Percentiles rank a stretch among this genome's conserved stretches.
Conservation (phyloP, 2,113 vertebrate species). For the Neofelis nebulosa region DNA sequence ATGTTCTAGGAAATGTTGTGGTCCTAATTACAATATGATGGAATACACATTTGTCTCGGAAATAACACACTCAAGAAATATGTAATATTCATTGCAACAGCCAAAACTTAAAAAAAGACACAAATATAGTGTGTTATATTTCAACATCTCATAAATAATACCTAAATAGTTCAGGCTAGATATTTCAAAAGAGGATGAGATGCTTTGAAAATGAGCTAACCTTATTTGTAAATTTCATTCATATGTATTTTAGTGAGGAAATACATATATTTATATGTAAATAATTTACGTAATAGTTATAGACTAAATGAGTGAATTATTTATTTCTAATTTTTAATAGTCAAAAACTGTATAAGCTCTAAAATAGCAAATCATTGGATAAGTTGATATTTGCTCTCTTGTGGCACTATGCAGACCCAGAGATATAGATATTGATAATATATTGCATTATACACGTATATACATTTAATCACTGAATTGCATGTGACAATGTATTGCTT, state of each 20-base stretch:
- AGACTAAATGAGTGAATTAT: background rate
- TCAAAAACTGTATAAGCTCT: background rate
- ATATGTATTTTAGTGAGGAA: conserved; percentile 36
- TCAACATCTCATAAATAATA: conserved; percentile 37
- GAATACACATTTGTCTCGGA: conserved; percentile 41
- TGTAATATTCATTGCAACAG: background rate
- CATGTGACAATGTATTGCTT: background rate
- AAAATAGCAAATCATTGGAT: background rate
- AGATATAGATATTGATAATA: background rate
- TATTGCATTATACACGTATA: background rate
- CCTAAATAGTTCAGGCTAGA: background rate
- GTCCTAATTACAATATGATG: conserved; percentile 41
- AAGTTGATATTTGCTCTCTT: background rate
- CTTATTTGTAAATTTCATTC: conserved; percentile 25
- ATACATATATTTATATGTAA: background rate
- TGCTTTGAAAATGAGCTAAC: conserved; percentile 20
- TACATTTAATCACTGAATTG: background rate
- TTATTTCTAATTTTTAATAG: background rate
- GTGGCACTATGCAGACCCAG: background rate
- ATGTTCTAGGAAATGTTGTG: conserved; percentile 22
- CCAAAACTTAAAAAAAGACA: background rate
- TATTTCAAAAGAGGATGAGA: conserved; percentile 19
- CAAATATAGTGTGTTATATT: background rate
- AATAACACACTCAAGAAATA: conserved; percentile 15
- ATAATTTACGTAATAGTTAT: background rate